A percentile compares a stretch with the other conserved stretches of the same genome.
Evolutionary conservation across 2,888 invertebrate genomes (phyloP).

Genomic region (Ophioninae sp.): DNA sequence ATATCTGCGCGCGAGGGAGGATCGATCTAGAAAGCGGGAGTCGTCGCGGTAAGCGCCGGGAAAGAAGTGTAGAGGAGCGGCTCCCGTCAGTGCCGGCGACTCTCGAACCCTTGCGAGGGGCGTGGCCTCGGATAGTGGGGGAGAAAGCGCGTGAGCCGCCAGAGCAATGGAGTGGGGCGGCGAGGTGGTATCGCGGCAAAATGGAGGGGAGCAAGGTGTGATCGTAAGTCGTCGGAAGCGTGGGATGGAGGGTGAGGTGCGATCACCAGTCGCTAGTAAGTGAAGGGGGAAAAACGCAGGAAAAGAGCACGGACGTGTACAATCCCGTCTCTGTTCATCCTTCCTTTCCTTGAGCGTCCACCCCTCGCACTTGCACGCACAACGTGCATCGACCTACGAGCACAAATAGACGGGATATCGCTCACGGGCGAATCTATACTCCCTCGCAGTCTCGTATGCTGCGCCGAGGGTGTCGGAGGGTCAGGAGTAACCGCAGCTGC

Average conservation of each 20-base stretch:
- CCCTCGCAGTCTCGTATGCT: constrained; percentile 27
- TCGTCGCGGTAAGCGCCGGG: constrained; percentile 79
- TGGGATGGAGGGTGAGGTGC: background rate
- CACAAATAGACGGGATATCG: background rate
- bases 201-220: too few relatives aligned
- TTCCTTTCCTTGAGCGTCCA: too few relatives aligned
- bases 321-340: too few relatives aligned
- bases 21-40: constrained; percentile 81
- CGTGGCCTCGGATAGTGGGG: too few relatives aligned
- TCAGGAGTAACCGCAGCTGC: constrained; percentile 26
- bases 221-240: too few relatives aligned
- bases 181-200: too few relatives aligned
- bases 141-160: constrained; percentile 17
- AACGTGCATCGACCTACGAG: background rate
- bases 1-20: constrained; percentile 72
- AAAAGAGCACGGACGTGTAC: too few relatives aligned
- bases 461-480: constrained; percentile 23
- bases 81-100: constrained; percentile 41
- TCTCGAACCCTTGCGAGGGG: constrained; percentile 45
- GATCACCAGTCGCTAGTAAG: background rate
- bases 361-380: too few relatives aligned
- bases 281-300: too few relatives aligned
- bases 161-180: background rate
- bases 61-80: constrained; percentile 35
- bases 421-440: constrained; percentile 6